Conservation (phyloP, 2,797 vertebrate genomes). For the Peromyscus nudipes region DNA sequence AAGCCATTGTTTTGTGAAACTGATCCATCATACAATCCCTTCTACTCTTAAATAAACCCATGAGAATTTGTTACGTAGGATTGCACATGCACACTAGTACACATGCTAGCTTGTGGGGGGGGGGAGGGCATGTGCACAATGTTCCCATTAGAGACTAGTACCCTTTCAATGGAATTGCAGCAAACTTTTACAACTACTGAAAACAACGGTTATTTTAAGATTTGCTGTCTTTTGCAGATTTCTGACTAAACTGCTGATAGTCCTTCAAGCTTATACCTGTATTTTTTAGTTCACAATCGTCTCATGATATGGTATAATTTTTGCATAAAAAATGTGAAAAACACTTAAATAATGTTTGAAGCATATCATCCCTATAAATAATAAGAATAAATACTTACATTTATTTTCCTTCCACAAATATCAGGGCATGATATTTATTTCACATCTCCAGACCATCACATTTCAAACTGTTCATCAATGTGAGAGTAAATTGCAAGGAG, state of each 20-base stretch:
- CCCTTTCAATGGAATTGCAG: neutral
- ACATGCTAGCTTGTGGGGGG: neutral
- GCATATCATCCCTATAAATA: neutral
- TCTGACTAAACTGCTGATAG: conserved; percentile 18
- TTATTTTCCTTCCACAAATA: conserved; percentile 48
- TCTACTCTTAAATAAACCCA: conserved; percentile 64
- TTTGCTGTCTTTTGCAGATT: conserved; percentile 4
- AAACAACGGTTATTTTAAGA: neutral
- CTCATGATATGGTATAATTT: neutral
- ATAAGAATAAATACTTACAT: neutral
- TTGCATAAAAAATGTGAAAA: conserved; percentile 18
- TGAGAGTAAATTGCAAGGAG: conserved; percentile 62
- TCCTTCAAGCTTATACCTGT: neutral
- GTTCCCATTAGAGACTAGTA: neutral
- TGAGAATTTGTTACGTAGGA: conserved; percentile 37
- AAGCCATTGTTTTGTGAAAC: conserved; percentile 78
- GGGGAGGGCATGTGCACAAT: neutral
- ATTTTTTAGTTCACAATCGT: conserved; percentile 22
- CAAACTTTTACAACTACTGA: neutral
- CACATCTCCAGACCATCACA: neutral
- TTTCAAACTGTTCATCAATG: conserved; percentile 34
- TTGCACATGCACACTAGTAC: neutral
- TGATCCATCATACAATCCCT: conserved; percentile 65
- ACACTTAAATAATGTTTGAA: conserved; percentile 42
- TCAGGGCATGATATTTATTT: conserved; percentile 39